Base-by-base conservation (phyloP, 2,797 vertebrate species). In the Catamblyrhynchus diadema region DNA sequence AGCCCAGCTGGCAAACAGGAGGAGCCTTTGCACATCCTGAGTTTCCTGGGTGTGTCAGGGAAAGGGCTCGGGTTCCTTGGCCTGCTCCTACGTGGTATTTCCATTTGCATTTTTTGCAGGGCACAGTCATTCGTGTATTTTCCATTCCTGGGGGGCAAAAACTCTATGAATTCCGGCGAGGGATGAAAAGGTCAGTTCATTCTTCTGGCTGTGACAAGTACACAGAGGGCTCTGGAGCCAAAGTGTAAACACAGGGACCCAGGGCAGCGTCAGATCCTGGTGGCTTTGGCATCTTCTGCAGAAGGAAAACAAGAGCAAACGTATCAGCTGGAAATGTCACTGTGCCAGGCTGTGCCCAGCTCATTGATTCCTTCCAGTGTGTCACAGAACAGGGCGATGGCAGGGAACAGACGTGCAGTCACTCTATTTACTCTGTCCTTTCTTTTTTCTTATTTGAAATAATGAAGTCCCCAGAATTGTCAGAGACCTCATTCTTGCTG, bases 61-160 rank as follows among this genome's bases (percentile, higher is more conserved):
- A 73, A 88, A 39, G 82, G 75, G 53, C 61, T 90, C 0, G 0
- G 2, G 2, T 72, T 86, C 51, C 81, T 50, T 75, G 59, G 64
- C 62, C 80, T 32, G 57, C 69, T 88, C 75, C 71, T 64, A 37
- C 10, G 0, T 89, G 88, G 90, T 48, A 67, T 62, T 92, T 86
- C 30, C 83, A 25, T 91, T 48, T 41, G 51, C 93, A 92, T 96
- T 90, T 95, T 94, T 93, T 87, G 71, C 97, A 99, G 99, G 99
- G 99, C 71, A 99, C 99, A 0, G 99, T 99, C 72, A 99, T 99
- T 94, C 98, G 99, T 86, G 99, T 99, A 44, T 99, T 99, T 98
- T 98, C 98, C 41, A 84, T 98, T 84, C 99, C 99, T 12, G 99
- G 99, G 15, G 99, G 99, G 96, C 98, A 98, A 94, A 99, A 97